Evolutionary conservation across 2,888 invertebrate genomes (phyloP).

Genomic region (Drosophila hamatofila): DNA sequence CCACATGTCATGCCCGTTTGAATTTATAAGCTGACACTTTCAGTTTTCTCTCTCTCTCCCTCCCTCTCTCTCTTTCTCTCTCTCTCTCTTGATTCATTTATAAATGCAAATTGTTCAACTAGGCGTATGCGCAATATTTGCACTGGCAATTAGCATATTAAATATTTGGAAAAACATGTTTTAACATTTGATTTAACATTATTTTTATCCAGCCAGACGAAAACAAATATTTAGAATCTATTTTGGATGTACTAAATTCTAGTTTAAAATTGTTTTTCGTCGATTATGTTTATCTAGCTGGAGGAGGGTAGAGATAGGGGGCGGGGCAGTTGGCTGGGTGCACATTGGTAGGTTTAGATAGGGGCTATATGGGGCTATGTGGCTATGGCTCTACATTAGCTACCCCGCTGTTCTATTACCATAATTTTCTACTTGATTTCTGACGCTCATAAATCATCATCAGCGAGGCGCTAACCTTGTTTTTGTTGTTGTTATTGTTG

Average conservation of each 20-base stretch:
- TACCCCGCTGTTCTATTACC: conserved; percentile 64
- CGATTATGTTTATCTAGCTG: background rate
- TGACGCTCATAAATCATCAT: conserved; percentile 80
- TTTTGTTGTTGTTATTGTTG: conserved; percentile 23
- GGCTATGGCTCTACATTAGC: conserved; percentile 1
- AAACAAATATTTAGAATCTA: background rate
- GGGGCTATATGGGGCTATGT: background rate
- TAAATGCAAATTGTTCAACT: conserved; percentile 68
- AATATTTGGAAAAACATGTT: conserved; percentile 46
- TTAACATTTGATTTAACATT: conserved; percentile 15
- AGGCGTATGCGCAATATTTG: conserved; percentile 68
- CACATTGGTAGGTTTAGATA: background rate
- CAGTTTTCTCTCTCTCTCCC: conserved; percentile 40
- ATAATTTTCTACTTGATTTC: conserved; percentile 81
- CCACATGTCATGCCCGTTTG: conserved; percentile 43
- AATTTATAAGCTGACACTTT: conserved; percentile 70
- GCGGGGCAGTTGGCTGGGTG: background rate
- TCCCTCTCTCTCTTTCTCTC: background rate
- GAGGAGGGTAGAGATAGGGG: background rate
- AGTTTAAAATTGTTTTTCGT: background rate
- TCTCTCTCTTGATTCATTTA: conserved; percentile 37
- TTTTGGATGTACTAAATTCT: conserved; percentile 48
- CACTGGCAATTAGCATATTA: conserved; percentile 67
- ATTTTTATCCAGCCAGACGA: background rate
- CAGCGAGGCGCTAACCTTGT: conserved; percentile 41